These are phyloP conservation scores for Ectemnius continuus DNA, from an alignment of 2,888 invertebrate genomes.

Conservation along the genomic window DNA sequence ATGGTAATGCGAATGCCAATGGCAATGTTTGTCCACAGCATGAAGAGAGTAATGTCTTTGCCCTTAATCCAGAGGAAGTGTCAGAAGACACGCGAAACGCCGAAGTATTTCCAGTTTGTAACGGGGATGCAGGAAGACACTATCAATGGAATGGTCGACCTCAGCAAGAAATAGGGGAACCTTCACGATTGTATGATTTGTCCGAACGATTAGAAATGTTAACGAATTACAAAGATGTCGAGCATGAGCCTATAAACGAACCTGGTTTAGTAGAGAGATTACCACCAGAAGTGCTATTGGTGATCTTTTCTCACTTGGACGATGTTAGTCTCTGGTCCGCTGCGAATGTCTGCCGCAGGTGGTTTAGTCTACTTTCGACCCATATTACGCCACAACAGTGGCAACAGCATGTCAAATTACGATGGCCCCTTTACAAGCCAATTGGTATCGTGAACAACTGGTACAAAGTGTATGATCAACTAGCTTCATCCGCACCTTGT, in stretches of 20 bases:
- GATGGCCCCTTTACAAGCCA: constrained; percentile 94
- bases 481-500: constrained; percentile 82
- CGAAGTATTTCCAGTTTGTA: not conserved
- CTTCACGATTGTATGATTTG: constrained; percentile 80
- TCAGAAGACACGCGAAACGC: not conserved
- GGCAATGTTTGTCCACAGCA: too few species aligned
- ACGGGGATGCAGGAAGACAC: constrained; percentile 2
- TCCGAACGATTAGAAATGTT: constrained; percentile 83
- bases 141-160: constrained; percentile 59
- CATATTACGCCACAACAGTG: constrained; percentile 89
- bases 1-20: too few species aligned
- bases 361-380: constrained; percentile 89
- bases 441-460: constrained; percentile 86
- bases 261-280: constrained; percentile 85
- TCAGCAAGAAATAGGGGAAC: constrained; percentile 68
- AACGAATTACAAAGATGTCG: constrained; percentile 77
- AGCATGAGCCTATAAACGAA: constrained; percentile 76
- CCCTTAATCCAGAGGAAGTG: not conserved
- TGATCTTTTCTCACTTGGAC: constrained; percentile 93
- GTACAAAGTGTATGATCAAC: constrained; percentile 85
- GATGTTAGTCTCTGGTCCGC: constrained; percentile 95
- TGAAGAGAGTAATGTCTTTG: too few species aligned
- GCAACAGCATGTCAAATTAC: constrained; percentile 86
- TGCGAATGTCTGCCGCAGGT: constrained; percentile 91
- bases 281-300: constrained; percentile 90